Base-by-base conservation (phyloP, 2,113 vertebrate species). In the Nothoprocta pentlandii region DNA sequence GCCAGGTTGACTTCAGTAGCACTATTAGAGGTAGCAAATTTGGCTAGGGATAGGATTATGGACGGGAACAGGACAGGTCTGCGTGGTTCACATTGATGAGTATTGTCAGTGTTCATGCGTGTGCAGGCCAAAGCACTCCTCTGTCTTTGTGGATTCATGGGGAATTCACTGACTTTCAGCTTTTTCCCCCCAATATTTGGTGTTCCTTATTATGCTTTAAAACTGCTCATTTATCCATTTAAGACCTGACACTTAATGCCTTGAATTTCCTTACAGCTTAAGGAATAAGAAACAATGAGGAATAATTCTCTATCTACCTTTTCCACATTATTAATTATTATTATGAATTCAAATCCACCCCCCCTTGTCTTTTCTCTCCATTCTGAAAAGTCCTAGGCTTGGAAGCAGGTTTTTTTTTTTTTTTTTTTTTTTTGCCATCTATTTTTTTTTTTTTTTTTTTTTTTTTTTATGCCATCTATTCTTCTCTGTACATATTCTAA, bases 251-350 rank as follows among this genome's bases (percentile, higher is more conserved):
- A 90, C 7, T 1, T 76, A 23, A 16, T 56, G 30, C 15, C 16
- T 30, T 56, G 28, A 56, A 30, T 56, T 56, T 56, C 54, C 54
- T 56, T 20, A 30, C 54, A 71, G 22, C 8, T 87, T 26, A 46
- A 20, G 9, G 2, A 7, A 85, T 30, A 13, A 85, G 58, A 81
- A 91, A 44, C 9, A 69, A 49, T 1, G 0, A 79, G 56, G 5
- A 42, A 39, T 28, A 90, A 90, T 28, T 73, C 30, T 7, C 13
- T 59, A 5, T 58, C 70, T 42, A 64, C 68, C 21, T 42, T 64
- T 61, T 13, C 28, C 28, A 61, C 0, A 0, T 46, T 69, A 62
- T 62, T 74, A 32, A 39, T 6, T 13, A 46, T 6, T 11, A 46
- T 6, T 56, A 8, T 1, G 75, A 51, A 30, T 17, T 79, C 32